Evolutionary conservation across 2,888 invertebrate species (phyloP), one percentile per base, ranked within the genome.

Genomic region (Napeogenes inachia): DNA sequence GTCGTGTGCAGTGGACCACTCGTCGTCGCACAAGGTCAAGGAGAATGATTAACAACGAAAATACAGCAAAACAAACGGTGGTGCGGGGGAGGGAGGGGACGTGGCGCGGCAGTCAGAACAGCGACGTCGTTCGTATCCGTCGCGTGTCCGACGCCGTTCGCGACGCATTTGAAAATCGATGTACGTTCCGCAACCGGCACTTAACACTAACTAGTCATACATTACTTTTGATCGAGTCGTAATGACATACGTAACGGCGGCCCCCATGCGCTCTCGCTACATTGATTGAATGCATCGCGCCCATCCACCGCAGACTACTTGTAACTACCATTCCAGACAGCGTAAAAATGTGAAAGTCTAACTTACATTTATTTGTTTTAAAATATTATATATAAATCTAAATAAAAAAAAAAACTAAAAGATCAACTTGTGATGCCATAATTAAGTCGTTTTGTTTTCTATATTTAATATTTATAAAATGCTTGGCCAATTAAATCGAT

Each of bases 1-100:
- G 82, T 87, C 87, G 86, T 88, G 89, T 89, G 87, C 87, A 89
- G 89, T 88, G 88, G 90, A 88, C 89, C 89, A 90, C 89, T 89
- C 86, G 80, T 81, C 89, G 86, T 86, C 88, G 90, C 87, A 87
- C 89, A 89, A 89, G 89, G 90, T 91, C 89, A 89, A 91, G 91
- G 91, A 90, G 91, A 91, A 91, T 91, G 91, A 91, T 91, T 91
- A 91, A 89, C 89, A 88, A 88, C 88, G 87, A 91, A 90, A 89
- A 89, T 90, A 89, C 89, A 89, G 88, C 89, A 89, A 90, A 91
- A 90, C 89, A 88, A 88, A 88, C 70, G 71, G 69, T 55, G 71
- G 71, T 65, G 71, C 85, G 86, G 82, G 82, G 84, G 80, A 79
- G 81, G 82, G 86, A 80, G 85, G 83, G 82, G 83, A 77, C 79